Percentiles rank a stretch among this genome's conserved stretches.
These are phyloP conservation scores for Peromyscus attwateri DNA, from an alignment of 2,797 vertebrate genomes.

Conservation along the genomic window DNA sequence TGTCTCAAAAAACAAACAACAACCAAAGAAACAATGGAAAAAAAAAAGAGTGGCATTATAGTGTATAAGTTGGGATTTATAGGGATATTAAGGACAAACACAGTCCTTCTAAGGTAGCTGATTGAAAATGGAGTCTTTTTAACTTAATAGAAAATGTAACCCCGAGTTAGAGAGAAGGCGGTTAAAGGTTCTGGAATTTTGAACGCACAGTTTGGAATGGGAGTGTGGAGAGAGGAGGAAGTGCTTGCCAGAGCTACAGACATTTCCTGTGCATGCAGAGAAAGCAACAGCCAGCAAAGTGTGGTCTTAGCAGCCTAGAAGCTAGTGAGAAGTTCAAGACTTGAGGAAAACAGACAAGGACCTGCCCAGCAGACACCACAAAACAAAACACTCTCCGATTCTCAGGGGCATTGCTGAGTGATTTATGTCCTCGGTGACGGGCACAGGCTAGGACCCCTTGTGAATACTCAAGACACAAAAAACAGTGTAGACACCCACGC, in stretches of 20 bases:
- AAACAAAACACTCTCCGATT: conserved; percentile 19
- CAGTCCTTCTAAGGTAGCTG: conserved; percentile 32
- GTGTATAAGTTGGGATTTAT: conserved; percentile 26
- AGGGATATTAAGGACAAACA: not conserved
- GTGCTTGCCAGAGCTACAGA: conserved; percentile 52
- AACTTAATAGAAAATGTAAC: not conserved
- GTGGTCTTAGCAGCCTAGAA: conserved; percentile 35
- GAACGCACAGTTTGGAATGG: not conserved
- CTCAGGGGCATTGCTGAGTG: not conserved
- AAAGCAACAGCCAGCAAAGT: conserved; percentile 29
- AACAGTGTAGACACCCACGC: not conserved
- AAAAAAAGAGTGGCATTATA: not conserved
- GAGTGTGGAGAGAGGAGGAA: not conserved
- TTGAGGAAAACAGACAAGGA: conserved; percentile 30
- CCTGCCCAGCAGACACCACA: not conserved
- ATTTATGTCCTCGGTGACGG: not conserved
- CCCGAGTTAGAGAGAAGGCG: not conserved
- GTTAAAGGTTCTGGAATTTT: not conserved
- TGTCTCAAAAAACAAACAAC: not conserved
- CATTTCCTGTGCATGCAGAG: conserved; percentile 63
- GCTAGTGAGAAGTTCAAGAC: conserved; percentile 34
- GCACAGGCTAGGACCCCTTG: not conserved
- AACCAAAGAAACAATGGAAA: not conserved
- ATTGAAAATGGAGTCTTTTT: conserved; percentile 56
- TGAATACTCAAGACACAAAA: not conserved